Conservation (phyloP, 2,113 vertebrate species). For the Silurus glanis region DNA sequence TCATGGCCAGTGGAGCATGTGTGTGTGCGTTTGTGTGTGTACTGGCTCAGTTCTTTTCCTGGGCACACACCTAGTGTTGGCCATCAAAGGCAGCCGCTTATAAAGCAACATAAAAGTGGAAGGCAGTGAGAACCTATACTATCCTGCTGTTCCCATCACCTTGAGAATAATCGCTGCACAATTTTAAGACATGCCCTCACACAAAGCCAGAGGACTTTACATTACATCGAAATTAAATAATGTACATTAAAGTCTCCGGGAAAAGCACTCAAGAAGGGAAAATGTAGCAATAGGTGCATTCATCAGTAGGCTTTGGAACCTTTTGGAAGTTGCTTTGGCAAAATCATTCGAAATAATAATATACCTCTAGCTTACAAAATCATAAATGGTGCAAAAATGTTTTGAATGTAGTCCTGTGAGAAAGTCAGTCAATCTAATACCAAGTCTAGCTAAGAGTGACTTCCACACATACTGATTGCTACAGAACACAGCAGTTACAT, state of each 20-base stretch:
- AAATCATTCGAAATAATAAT: neutral
- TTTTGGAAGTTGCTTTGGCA: neutral
- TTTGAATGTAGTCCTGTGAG: neutral
- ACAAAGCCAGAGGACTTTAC: constrained; percentile 11
- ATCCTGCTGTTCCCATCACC: constrained; percentile 7
- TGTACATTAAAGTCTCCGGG: neutral
- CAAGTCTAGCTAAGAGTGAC: neutral
- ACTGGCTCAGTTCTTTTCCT: constrained; percentile 29
- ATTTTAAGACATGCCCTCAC: neutral
- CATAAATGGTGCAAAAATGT: neutral
- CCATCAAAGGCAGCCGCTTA: constrained; percentile 29
- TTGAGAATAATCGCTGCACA: constrained; percentile 12
- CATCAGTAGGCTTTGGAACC: neutral
- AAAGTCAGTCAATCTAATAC: neutral
- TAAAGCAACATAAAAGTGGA: constrained; percentile 16
- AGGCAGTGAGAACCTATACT: neutral
- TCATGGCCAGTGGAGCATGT: constrained; percentile 46
- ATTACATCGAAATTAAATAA: constrained; percentile 31
- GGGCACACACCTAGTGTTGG: constrained; percentile 18
- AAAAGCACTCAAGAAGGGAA: neutral
- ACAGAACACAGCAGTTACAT: too few relatives aligned
- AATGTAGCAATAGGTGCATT: neutral
- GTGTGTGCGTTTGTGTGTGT: constrained; percentile 31
- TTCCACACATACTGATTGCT: neutral
- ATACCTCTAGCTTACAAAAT: neutral